A percentile compares a stretch with the other conserved stretches of the same genome.
phyloP scores from a whole-genome alignment of 2,113 vertebrate genomes.

The Hypocryptadius cinnamomeus region DNA sequence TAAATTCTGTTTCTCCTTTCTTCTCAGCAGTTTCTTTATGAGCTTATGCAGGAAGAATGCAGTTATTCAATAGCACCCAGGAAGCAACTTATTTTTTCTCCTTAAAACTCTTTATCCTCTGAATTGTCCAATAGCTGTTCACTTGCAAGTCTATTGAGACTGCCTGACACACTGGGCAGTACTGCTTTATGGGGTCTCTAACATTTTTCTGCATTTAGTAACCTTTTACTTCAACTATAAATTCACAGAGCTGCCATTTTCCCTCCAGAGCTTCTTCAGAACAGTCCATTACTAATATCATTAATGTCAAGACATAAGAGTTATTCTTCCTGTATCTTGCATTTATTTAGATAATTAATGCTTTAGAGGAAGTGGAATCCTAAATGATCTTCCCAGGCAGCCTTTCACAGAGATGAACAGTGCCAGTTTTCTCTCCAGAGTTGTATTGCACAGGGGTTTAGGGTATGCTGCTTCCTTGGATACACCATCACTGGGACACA shows the following conservation, averaged over 20 bases:
- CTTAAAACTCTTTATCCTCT: not conserved
- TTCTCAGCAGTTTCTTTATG: not conserved
- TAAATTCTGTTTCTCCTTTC: slow-evolving; percentile 2
- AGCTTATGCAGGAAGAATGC: not conserved
- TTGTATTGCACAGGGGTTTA: not conserved
- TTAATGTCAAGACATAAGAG: not conserved
- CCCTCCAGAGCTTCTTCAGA: not conserved
- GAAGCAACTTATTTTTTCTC: not conserved
- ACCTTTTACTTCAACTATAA: not conserved
- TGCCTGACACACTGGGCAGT: not conserved
- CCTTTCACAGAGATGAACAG: not conserved
- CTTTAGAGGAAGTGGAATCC: not conserved
- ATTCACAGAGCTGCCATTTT: not conserved
- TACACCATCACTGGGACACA: not conserved
- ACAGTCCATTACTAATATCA: not conserved
- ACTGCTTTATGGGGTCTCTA: not conserved
- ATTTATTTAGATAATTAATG: not conserved
- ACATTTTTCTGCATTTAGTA: not conserved
- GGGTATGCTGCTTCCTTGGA: not conserved
- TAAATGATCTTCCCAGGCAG: not conserved
- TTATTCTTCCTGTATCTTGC: not conserved
- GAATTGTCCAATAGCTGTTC: not conserved
- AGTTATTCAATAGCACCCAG: not conserved
- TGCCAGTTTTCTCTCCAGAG: not conserved
- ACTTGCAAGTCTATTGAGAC: not conserved